Base-by-base conservation (phyloP, 2,797 vertebrate species). In the Lacerta agilis region DNA sequence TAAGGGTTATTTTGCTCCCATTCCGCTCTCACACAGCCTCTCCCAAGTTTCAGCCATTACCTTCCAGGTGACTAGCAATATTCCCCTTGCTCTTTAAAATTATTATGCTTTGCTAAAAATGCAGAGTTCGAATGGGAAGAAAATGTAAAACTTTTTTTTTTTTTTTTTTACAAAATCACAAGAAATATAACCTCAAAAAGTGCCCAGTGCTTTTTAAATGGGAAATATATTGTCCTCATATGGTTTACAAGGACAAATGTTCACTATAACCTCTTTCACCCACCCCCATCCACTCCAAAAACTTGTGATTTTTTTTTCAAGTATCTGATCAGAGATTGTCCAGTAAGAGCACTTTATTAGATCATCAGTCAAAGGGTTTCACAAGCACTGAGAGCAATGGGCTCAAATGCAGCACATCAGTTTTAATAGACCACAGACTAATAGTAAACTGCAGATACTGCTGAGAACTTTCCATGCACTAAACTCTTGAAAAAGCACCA, bases 401-500 rank as follows among this genome's bases (percentile, higher is more conserved):
- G 93, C 97, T 97, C 97, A 97, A 97, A 97, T 96, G 96, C 96
- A 95, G 96, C 95, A 97, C 96, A 97, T 97, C 96, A 96, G 96
- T 96, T 96, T 96, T 97, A 97, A 97, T 97, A 97, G 97, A 96
- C 5, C 91, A 96, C 94, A 95, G 96, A 96, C 96, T 97, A 97
- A 96, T 96, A 95, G 96, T 96, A 97, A 97, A 97, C 97, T 96
- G 96, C 97, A 97, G 96, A 97, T 92, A 97, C 96, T 96, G 97
- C 97, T 97, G 97, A 98, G 97, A 97, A 97, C 97, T 97, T 97
- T 97, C 96, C 96, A 96, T 96, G 97, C 96, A 96, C 96, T 96
- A 95, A 97, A 97, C 97, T 97, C 97, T 97, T 97, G 96, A 97
- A 97, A 98, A 97, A 97, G 96, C 96, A 97, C 97, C 97, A 97